Conservation (phyloP, 30 jellyfish, hydroid and myxozoan genomes). For the Aurelia coerulea region DNA sequence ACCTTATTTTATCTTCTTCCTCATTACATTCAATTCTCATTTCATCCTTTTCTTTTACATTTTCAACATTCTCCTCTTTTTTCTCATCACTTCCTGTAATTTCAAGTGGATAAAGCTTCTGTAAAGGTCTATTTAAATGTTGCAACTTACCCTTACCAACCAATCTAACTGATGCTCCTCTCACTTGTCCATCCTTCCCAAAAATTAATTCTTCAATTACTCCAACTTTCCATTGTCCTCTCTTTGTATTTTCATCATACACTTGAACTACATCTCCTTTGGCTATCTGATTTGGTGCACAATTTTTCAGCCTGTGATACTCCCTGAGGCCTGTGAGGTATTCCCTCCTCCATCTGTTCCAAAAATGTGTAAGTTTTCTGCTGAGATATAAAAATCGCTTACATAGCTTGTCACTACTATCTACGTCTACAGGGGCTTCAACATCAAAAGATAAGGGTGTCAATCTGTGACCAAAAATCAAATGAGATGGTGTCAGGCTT, state of each 20-base stretch:
- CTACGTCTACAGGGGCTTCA: constrained; percentile 20
- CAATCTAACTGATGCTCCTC: constrained; percentile 37
- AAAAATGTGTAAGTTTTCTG: constrained; percentile 30
- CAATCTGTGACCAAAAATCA: constrained; percentile 16
- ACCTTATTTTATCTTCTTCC: constrained; percentile 23
- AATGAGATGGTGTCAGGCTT: constrained; percentile 18
- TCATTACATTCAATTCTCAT: not conserved
- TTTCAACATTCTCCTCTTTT: constrained; percentile 6
- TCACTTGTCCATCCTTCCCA: constrained; percentile 37
- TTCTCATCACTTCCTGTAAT: constrained; percentile 24
- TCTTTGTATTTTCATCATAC: constrained; percentile 11
- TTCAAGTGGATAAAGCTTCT: constrained; percentile 17
- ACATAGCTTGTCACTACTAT: constrained; percentile 26
- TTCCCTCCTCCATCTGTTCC: constrained; percentile 47
- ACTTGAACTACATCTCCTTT: constrained; percentile 6
- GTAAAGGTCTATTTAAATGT: constrained; percentile 31
- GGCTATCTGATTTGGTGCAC: not conserved
- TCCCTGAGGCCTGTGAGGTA: constrained; percentile 42
- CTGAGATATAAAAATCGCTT: constrained; percentile 43
- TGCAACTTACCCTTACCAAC: constrained; percentile 46
- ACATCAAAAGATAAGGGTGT: constrained; percentile 3
- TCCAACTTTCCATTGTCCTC: constrained; percentile 41
- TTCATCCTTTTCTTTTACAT: not conserved
- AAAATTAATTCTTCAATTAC: constrained; percentile 10
- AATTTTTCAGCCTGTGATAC: constrained; percentile 11